Evolutionary conservation across 92 coral and sea anemone genomes (phyloP), one percentile per base, ranked within the genome.

Genomic region (Desmophyllum pertusum): DNA sequence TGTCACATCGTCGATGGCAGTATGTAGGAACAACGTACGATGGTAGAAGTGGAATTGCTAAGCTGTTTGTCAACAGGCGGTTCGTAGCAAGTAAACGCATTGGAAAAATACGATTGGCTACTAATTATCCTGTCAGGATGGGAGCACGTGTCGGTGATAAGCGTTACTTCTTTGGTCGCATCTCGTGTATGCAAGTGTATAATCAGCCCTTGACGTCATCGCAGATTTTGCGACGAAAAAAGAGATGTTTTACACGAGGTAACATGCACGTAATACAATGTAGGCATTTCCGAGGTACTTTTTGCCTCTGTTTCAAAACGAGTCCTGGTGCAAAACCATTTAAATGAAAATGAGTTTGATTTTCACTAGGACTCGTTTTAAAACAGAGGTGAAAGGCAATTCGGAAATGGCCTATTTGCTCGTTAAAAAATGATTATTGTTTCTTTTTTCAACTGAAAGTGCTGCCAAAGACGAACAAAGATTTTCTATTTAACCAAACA

Each of bases 21-120:
- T 92, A 81, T 51, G 95, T 89, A 15, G 95, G 90, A 31, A 90
- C 95, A n/a, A 92, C 93, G 17, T 91, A 91, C 66, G 83, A 91
- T 77, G 57, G 61, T 36, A 62, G 75, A 1, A 91, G 78, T 15
- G 92, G 92, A 11, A 86, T 77, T 30, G 92, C 95, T 7, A 88
- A 88, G 76, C 64, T 91, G 42, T 91, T 85, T 73, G 71, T 91
- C 68, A 91, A 89, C 79, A 50, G 78, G 80, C 81, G 88, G 23
- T 84, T 33, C 35, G 92, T 89, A 35, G 86, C 88, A 5, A 77
- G 86, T 10, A 86, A 73, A 36, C 75, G 80, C 40, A 82, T 91
- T 39, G 95, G 95, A 43, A 81, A 61, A 62, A 67, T 89, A 42
- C 62, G 85, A 45, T 81, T 89, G 46, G 90, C 95, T 0, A 91